Conservation (phyloP, 2,113 vertebrate genomes). For the Hippocampus abdominalis region DNA sequence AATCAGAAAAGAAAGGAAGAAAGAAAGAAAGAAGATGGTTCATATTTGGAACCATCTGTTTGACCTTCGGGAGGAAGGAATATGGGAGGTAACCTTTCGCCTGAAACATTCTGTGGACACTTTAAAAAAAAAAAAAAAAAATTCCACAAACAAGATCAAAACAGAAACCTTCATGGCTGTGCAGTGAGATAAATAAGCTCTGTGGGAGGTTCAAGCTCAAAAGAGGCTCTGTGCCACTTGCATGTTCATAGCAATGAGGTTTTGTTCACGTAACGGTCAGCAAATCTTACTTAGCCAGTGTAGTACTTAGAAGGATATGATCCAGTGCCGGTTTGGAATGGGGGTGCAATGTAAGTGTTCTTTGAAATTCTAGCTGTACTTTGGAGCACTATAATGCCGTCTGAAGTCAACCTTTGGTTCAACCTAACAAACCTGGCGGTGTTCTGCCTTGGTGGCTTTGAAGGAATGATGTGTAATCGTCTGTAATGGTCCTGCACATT, state of each 20-base stretch:
- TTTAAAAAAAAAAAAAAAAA: too few relatives aligned
- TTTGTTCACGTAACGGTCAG: slow-evolving; percentile 40
- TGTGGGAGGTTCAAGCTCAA: slow-evolving; percentile 63
- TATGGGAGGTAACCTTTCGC: slow-evolving; percentile 11
- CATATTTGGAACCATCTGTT: slow-evolving; percentile 28
- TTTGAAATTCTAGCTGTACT: slow-evolving; percentile 66
- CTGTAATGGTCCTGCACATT: neutral
- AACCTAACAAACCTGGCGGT: slow-evolving; percentile 19
- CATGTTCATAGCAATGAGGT: slow-evolving; percentile 50
- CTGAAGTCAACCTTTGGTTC: slow-evolving; percentile 50
- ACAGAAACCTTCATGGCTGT: slow-evolving; percentile 32
- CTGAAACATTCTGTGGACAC: slow-evolving; percentile 28
- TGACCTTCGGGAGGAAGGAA: slow-evolving; percentile 16
- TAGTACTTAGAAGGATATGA: slow-evolving; percentile 48
- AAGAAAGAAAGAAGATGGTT: too few relatives aligned
- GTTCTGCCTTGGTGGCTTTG: neutral
- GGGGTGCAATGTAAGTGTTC: slow-evolving; percentile 40
- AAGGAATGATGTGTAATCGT: neutral
- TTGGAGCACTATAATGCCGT: slow-evolving; percentile 52
- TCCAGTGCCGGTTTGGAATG: slow-evolving; percentile 34
- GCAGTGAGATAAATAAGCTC: slow-evolving; percentile 13
- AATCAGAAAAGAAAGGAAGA: too few relatives aligned
- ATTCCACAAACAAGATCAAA: slow-evolving; percentile 48
- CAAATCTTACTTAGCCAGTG: slow-evolving; percentile 37
- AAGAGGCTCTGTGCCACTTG: slow-evolving; percentile 61